Evolutionary conservation across 2,113 vertebrate species (phyloP), one percentile per base, ranked within the genome.

Genomic region (Tragelaphus scriptus): DNA sequence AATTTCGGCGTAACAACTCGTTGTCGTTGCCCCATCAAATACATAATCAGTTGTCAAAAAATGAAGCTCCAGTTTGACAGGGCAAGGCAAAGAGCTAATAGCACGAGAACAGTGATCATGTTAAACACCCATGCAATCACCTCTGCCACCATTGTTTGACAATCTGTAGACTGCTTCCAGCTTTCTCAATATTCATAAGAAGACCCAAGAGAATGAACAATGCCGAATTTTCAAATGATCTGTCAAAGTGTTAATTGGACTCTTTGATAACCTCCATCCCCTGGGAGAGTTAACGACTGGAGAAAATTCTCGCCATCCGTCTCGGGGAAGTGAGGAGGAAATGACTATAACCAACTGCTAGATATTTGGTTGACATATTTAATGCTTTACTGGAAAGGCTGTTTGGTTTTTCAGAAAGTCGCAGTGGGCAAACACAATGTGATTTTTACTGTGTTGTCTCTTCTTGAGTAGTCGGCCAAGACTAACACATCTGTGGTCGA

Each of bases 61-160:
- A 95, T 55, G 59, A 91, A 96, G 84, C 0, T 2, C 19, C 0
- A 47, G 77, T 98, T 94, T 97, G 98, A 98, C n/a, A 89, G 98
- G 98, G 98, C 99, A 99, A 99, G 98, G 99, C 99, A 99, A 99
- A 96, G 98, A 99, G 98, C 94, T 93, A 98, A 97, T 25, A 98
- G 98, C 99, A 99, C 99, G 98, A 88, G 98, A 92, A 96, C 98
- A 99, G 98, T 98, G 98, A 99, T 98, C 99, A 99, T 99, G 99
- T 98, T 97, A 98, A 98, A 99, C 98, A 99, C 99, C 98, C 99
- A 99, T 99, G 99, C 99, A 97, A 97, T 98, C 99, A 98, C 99
- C 98, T 99, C 99, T 99, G 99, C 99, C 99, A 98, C 99, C 99
- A 99, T 99, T 99, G 99, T 99, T 98, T 98, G 97, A 98, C 98